phyloP scores from a whole-genome alignment of 2,797 vertebrate genomes.

The Oryzias dopingdopingensis region DNA sequence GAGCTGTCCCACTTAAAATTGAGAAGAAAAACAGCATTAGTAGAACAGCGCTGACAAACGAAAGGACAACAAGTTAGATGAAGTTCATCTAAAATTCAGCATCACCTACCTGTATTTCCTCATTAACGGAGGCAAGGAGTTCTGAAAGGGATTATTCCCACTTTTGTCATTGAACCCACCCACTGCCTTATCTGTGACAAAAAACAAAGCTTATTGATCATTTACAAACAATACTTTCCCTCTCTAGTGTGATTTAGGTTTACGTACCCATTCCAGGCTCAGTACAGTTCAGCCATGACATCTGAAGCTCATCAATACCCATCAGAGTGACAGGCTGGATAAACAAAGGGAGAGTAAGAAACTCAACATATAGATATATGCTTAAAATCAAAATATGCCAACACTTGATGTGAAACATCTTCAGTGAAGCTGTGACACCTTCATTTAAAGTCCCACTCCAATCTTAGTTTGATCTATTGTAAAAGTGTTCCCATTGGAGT shows the following conservation, averaged over 20 bases:
- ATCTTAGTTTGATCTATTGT: no score
- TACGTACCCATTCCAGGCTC: slow-evolving; percentile 79
- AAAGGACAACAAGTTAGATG: neutral
- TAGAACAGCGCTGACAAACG: neutral
- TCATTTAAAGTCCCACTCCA: no score
- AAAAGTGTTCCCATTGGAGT: no score
- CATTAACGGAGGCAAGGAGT: slow-evolving; percentile 59
- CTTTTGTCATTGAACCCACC: slow-evolving; percentile 53
- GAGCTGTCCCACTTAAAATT: slow-evolving; percentile 44
- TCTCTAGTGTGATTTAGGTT: neutral
- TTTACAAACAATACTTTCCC: neutral
- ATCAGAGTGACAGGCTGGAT: slow-evolving; percentile 63
- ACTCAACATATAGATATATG: neutral
- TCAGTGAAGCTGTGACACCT: no score
- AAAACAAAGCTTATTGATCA: neutral
- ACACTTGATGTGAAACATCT: no score
- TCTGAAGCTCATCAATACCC: slow-evolving; percentile 82
- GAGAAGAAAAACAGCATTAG: slow-evolving; percentile 10
- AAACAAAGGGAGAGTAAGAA: slow-evolving; percentile 19
- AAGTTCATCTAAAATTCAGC: neutral
- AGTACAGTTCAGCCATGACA: slow-evolving; percentile 65
- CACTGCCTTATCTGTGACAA: slow-evolving; percentile 69
- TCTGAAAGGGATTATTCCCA: slow-evolving; percentile 61
- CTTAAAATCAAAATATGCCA: no score
- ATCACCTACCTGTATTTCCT: slow-evolving; percentile 73